Conservation (phyloP, 2,888 invertebrate genomes). For the Trachelus tabidus region DNA sequence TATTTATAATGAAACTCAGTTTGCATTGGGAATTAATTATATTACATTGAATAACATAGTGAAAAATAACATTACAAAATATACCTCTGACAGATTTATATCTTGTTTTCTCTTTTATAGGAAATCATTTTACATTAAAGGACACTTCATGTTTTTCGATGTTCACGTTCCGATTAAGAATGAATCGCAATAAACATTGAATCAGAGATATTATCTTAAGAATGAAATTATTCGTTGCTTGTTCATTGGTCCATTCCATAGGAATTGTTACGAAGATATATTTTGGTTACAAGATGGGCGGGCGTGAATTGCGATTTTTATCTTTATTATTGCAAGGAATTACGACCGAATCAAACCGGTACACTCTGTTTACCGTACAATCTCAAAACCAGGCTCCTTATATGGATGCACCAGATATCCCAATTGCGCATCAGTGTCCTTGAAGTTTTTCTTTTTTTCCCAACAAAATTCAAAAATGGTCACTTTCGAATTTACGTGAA, state of each 20-base stretch:
- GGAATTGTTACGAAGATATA: neutral
- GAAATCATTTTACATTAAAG: neutral
- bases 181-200: neutral
- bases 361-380: neutral
- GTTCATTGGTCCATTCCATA: neutral
- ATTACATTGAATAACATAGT: neutral
- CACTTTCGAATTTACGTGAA: constrained; percentile 16
- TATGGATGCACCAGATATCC: neutral
- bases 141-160: neutral
- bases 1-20: neutral
- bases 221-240: neutral
- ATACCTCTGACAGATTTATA: neutral
- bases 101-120: neutral
- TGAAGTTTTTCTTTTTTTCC: neutral
- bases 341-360: neutral
- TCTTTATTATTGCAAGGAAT: neutral
- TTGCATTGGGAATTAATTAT: neutral
- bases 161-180: neutral
- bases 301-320: neutral
- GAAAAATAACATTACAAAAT: neutral
- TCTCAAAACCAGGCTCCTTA: neutral
- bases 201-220: neutral
- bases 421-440: neutral
- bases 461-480: neutral
- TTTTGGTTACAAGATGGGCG: neutral